Base-by-base conservation (phyloP, 2,113 vertebrate genomes). In the Oxyura jamaicensis region DNA sequence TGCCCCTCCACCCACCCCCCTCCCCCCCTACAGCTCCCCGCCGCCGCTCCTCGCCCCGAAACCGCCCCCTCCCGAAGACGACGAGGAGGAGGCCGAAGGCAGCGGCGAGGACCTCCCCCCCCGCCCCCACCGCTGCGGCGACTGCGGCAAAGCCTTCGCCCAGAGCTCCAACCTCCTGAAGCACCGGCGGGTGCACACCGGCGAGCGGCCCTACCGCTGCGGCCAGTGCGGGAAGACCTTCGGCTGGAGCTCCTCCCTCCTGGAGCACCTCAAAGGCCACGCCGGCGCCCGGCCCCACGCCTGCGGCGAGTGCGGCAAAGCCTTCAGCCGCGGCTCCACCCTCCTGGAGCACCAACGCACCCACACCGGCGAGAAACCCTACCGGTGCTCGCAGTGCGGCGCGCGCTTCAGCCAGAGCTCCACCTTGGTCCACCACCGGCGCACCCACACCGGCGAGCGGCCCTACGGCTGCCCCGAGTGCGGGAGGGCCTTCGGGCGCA, bases 161-260 rank as follows among this genome's bases (percentile, higher is more conserved):
- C 63, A 67, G 33, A 67, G 77, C 77, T 80, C 66, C 66, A 82
- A 82, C 79, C 79, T 82, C 28, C 28, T 82, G 41, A 69, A 69
- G 55, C 98, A 98, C 77, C 96, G 96, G 50, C 96, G 97, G 5
- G 95, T 97, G 8, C 63, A 52, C 15, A 63, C 63, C 14, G 72
- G 73, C 1, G 83, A 63, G 53, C 67, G 52, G 3, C 84, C 84
- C 35, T 56, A 86, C 44, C 44, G 46, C 31, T 86, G 84, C 16
- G 46, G 36, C 25, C 65, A 87, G 31, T 78, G 84, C 25, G 65
- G 74, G 65, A 68, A 81, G 1, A 42, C 79, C 9, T 72, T 86
- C 33, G 74, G 75, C 3, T 69, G 72, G 75, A 79, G 86, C 33
- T 76, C 83, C 2, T 75, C 72, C 9, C 36, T 77, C 14, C 23